These are phyloP conservation scores for Paracentrotus lividus DNA, from an alignment of 53 echinoderm and acorn worm species.

Conservation along the genomic window DNA sequence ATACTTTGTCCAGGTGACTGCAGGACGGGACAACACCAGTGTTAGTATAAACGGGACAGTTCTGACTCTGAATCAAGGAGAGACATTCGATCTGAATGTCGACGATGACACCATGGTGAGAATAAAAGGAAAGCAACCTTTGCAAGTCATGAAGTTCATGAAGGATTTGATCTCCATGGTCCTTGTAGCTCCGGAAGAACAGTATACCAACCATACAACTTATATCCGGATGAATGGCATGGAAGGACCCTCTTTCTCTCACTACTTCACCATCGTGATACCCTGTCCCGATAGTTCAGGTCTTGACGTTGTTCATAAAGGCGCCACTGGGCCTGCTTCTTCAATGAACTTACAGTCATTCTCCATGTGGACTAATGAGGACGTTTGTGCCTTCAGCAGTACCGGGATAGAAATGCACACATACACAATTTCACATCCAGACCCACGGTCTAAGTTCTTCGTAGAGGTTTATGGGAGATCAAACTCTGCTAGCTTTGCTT, in stretches of 20 bases:
- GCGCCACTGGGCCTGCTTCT: neutral
- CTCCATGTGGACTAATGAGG: neutral
- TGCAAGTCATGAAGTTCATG: conserved; percentile 62
- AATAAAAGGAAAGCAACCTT: conserved; percentile 49
- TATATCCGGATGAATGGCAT: neutral
- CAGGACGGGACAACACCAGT: conserved; percentile 33
- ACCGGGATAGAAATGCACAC: neutral
- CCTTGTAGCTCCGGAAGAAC: conserved; percentile 51
- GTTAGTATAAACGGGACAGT: neutral
- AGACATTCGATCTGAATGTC: neutral
- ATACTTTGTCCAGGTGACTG: conserved; percentile 52
- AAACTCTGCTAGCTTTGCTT: conserved; percentile 3
- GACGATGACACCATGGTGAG: neutral
- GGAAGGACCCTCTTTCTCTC: neutral
- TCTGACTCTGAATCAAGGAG: conserved; percentile 15
- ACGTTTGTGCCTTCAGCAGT: neutral
- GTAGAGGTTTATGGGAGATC: conserved; percentile 32
- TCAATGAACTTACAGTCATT: neutral
- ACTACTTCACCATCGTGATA: conserved; percentile 46
- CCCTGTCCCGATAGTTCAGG: neutral
- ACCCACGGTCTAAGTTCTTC: neutral
- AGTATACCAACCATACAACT: conserved; percentile 37
- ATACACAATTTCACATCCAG: conserved; percentile 30
- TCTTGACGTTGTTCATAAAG: neutral
- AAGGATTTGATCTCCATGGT: conserved; percentile 40